Conservation (phyloP, 2,113 vertebrate species). For the Corythornis vintsioides region DNA sequence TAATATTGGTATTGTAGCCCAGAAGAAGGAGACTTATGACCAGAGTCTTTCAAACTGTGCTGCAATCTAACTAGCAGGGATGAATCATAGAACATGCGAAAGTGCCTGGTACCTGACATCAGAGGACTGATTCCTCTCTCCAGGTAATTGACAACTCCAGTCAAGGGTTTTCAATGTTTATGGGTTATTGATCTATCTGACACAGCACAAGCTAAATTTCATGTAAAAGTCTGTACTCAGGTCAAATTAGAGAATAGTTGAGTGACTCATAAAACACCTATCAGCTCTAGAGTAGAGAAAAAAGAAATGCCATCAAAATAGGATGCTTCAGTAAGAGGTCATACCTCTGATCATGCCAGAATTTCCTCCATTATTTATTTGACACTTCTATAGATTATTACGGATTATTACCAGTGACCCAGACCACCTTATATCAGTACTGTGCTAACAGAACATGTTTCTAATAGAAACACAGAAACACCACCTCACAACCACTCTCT, state of each 20-base stretch:
- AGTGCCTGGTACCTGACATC: neutral
- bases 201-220: neutral
- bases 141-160: neutral
- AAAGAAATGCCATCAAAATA: neutral
- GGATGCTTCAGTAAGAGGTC: neutral
- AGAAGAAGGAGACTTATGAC: neutral
- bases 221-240: neutral
- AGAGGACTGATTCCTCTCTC: neutral
- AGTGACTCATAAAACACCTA: neutral
- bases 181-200: neutral
- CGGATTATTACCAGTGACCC: neutral
- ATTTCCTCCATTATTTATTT: neutral
- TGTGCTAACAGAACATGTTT: neutral
- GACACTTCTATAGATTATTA: neutral
- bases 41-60: neutral
- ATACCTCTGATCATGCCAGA: neutral
- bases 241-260: neutral
- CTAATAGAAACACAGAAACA: neutral
- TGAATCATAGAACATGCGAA: neutral
- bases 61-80: neutral
- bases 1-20: neutral
- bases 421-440: neutral
- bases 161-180: neutral
- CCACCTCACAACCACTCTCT: neutral
- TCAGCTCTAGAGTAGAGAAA: neutral